Conservation (phyloP, 2,888 invertebrate species). For the Lithophane socia region DNA sequence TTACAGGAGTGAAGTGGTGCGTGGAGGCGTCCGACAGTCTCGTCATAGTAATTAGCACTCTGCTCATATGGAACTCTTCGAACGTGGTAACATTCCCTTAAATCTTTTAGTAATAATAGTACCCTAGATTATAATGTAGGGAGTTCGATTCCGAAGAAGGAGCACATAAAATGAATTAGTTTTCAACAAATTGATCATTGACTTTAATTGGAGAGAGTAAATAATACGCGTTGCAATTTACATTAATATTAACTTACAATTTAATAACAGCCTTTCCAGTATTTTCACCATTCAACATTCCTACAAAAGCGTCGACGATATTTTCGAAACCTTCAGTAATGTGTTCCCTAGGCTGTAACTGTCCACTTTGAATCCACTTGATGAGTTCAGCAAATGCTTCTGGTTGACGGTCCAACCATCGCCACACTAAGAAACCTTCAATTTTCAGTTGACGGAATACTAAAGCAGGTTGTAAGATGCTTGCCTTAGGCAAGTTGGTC, state of each 20-base stretch:
- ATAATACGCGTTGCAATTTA: conserved; percentile 1
- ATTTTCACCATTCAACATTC: conserved; percentile 92
- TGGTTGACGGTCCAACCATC: conserved; percentile 89
- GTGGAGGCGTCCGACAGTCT: conserved; percentile 83
- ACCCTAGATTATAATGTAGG: background rate
- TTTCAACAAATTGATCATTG: conserved; percentile 3
- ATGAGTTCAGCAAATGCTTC: conserved; percentile 91
- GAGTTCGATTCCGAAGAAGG: background rate
- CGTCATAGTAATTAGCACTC: conserved; percentile 79
- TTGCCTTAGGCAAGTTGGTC: conserved; percentile 72
- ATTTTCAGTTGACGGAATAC: conserved; percentile 91
- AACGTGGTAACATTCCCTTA: conserved; percentile 74
- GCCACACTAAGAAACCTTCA: conserved; percentile 90
- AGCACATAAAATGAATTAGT: conserved; percentile 48
- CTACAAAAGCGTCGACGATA: conserved; percentile 92
- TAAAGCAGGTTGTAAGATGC: conserved; percentile 89
- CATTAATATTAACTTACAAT: conserved; percentile 71
- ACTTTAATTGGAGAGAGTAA: conserved; percentile 34
- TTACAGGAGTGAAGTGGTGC: conserved; percentile 84
- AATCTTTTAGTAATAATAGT: background rate
- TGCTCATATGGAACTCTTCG: conserved; percentile 82
- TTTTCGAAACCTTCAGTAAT: conserved; percentile 93
- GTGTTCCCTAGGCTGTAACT: conserved; percentile 92
- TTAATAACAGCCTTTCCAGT: conserved; percentile 93
- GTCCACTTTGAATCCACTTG: conserved; percentile 92